A percentile compares a stretch with the other conserved stretches of the same genome.
These are phyloP conservation scores for Alauda arvensis DNA, from an alignment of 2,797 vertebrate species.

Conservation along the genomic window DNA sequence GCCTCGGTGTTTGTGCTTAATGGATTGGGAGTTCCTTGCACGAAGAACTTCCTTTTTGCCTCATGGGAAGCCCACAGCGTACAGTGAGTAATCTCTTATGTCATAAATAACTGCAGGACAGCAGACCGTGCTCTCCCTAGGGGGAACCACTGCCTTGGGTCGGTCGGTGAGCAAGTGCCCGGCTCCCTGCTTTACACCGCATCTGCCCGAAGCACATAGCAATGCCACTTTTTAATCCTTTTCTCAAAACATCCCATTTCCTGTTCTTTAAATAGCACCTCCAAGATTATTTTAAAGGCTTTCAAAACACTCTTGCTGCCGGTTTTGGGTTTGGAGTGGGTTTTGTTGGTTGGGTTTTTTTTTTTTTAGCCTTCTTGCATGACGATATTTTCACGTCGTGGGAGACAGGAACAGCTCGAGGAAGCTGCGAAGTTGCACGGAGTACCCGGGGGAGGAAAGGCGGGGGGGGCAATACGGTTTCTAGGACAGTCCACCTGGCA, in stretches of 20 bases:
- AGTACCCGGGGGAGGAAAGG: background rate
- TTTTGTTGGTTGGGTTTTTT: background rate
- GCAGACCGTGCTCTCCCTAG: background rate
- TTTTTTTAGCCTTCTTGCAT: conserved; percentile 4
- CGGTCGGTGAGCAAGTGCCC: background rate
- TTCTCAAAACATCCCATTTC: background rate
- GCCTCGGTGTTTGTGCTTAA: background rate
- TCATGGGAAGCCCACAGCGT: background rate
- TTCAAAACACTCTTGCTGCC: background rate
- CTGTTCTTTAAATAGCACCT: conserved; percentile 22
- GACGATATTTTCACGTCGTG: conserved; percentile 32
- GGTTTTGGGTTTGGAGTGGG: background rate
- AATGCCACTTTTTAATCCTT: background rate
- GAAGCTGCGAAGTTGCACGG: conserved; percentile 10
- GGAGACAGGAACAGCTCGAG: conserved; percentile 37
- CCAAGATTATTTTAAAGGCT: conserved; percentile 9
- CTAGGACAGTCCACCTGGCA: background rate
- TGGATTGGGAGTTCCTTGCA: background rate
- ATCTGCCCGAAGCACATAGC: rapidly evolving
- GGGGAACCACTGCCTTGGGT: background rate
- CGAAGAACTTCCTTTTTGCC: background rate
- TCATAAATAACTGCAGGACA: background rate
- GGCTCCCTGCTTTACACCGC: background rate
- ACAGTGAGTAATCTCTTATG: background rate
- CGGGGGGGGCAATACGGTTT: background rate